Percentiles rank a stretch among this genome's conserved stretches.
phyloP scores from a whole-genome alignment of 2,888 invertebrate species.

The Drosophila neotestacea region DNA sequence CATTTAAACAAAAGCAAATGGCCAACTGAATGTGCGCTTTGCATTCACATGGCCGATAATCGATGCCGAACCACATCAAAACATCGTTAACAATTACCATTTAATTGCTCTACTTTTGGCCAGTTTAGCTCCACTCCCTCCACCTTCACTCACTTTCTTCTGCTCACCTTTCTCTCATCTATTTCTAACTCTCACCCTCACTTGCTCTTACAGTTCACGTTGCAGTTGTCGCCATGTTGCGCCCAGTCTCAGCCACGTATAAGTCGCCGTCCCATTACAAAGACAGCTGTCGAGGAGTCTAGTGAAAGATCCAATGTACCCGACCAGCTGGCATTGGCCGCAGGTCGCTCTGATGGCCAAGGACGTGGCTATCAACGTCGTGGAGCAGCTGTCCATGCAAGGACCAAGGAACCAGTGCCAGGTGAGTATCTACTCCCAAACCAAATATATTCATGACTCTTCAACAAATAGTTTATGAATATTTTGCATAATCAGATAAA shows the following conservation, averaged over 20 bases:
- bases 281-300: slow-evolving; percentile 63
- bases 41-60: slow-evolving; percentile 38
- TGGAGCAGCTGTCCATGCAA: slow-evolving; percentile 52
- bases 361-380: slow-evolving; percentile 58
- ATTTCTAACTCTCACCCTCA: neutral
- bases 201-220: slow-evolving; percentile 36
- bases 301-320: slow-evolving; percentile 67
- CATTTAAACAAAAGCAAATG: slow-evolving; percentile 26
- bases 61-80: slow-evolving; percentile 12
- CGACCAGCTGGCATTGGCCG: slow-evolving; percentile 82
- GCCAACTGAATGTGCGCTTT: slow-evolving; percentile 30
- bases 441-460: too few relatives aligned
- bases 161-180: neutral
- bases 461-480: too few relatives aligned
- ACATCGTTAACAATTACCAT: slow-evolving; percentile 27
- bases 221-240: slow-evolving; percentile 24
- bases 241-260: slow-evolving; percentile 50
- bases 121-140: neutral
- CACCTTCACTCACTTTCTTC: neutral
- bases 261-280: slow-evolving; percentile 72
- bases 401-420: slow-evolving; percentile 52
- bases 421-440: slow-evolving; percentile 36
- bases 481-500: too few relatives aligned
- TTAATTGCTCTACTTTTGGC: slow-evolving; percentile 28
- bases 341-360: slow-evolving; percentile 71